Evolutionary conservation across 1,140 invertebrate species (phyloP).

Genomic region (Argopecten irradians): DNA sequence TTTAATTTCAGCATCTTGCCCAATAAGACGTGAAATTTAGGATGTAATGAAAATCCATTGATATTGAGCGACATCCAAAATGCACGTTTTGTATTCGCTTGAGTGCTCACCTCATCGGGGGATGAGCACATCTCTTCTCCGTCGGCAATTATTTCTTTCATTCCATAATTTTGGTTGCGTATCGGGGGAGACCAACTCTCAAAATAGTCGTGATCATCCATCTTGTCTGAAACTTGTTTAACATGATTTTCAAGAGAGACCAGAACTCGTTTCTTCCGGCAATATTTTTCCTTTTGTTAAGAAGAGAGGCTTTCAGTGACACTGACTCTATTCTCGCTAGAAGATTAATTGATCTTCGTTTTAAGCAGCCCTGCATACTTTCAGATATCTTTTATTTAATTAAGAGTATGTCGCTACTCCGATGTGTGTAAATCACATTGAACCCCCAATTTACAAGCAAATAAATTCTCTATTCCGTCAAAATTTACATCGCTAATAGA

Average conservation of each 20-base stretch:
- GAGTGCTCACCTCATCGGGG: conserved; percentile 45
- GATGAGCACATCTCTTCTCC: conserved; percentile 44
- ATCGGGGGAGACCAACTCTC: conserved; percentile 31
- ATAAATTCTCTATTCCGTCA: conserved; percentile 28
- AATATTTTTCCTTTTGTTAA: conserved; percentile 24
- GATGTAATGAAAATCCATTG: conserved; percentile 58
- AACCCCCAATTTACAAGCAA: conserved; percentile 37
- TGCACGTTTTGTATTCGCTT: conserved; percentile 51
- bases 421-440: conserved; percentile 36
- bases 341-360: conserved; percentile 44
- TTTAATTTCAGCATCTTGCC: conserved; percentile 56
- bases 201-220: conserved; percentile 47
- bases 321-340: neutral
- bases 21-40: conserved; percentile 56
- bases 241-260: conserved; percentile 44
- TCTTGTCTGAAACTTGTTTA: conserved; percentile 48
- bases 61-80: conserved; percentile 51
- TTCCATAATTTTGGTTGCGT: conserved; percentile 38
- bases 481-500: conserved; percentile 47
- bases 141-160: conserved; percentile 53
- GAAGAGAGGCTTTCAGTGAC: neutral
- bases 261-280: conserved; percentile 35
- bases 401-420: conserved; percentile 38
- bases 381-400: conserved; percentile 46
- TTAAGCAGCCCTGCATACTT: conserved; percentile 37